Conservation (phyloP, 2,797 vertebrate genomes). For the Buphagus erythrorhynchus region DNA sequence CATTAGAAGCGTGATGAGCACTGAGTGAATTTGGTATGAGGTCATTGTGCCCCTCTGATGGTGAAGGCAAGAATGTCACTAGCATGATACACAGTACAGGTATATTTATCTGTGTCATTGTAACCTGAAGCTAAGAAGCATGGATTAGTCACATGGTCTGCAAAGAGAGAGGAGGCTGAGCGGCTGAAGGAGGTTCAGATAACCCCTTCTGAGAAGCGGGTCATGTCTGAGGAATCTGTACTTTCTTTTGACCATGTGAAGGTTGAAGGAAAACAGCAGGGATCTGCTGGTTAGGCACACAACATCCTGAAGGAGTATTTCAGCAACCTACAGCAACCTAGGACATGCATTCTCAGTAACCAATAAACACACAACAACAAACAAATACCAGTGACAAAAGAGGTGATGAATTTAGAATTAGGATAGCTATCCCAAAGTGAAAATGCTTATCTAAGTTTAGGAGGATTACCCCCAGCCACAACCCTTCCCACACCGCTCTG, state of each 20-base stretch:
- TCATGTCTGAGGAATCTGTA: neutral
- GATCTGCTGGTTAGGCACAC: neutral
- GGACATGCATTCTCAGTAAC: neutral
- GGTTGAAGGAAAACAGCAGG: neutral
- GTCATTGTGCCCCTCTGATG: neutral
- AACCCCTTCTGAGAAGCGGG: neutral
- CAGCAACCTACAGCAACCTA: neutral
- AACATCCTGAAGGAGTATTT: neutral
- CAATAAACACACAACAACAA: neutral
- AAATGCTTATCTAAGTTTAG: neutral
- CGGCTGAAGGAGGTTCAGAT: neutral
- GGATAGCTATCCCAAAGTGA: neutral
- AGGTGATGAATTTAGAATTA: neutral
- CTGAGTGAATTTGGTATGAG: neutral
- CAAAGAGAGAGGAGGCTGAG: neutral
- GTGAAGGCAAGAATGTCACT: neutral
- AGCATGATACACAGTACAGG: neutral
- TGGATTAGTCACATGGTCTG: neutral
- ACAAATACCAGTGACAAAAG: neutral
- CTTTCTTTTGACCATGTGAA: neutral
- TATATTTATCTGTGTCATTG: neutral
- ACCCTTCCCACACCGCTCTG: neutral
- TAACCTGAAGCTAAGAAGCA: neutral
- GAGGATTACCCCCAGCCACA: neutral
- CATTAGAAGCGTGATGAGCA: neutral